Evolutionary conservation across 2,113 vertebrate genomes (phyloP).

Genomic region (Hemibagrus wyckioides): DNA sequence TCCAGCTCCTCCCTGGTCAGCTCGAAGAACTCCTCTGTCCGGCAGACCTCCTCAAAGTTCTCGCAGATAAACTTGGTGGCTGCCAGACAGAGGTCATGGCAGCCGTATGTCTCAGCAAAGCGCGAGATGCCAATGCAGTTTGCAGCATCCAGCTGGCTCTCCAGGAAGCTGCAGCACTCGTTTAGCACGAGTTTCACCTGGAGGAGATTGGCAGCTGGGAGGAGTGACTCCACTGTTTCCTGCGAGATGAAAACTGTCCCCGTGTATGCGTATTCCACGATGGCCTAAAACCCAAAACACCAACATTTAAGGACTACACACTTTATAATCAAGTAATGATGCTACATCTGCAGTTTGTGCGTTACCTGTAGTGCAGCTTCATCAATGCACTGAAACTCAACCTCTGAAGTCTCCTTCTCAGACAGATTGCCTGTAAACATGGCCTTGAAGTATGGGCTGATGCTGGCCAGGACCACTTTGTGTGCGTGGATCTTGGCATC

Average conservation of each 20-base stretch:
- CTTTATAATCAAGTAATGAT: neutral
- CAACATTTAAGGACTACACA: neutral
- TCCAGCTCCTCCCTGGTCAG: conserved; percentile 89
- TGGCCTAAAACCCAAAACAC: conserved; percentile 75
- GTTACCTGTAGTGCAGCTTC: conserved; percentile 88
- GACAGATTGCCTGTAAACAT: conserved; percentile 98
- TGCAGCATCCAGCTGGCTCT: conserved; percentile 93
- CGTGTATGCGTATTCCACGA: conserved; percentile 96
- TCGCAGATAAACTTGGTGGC: conserved; percentile 94
- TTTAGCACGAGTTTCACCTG: conserved; percentile 96
- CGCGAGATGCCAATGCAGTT: conserved; percentile 98
- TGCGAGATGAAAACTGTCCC: conserved; percentile 96
- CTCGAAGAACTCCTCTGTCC: conserved; percentile 95
- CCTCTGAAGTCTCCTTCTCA: conserved; percentile 93
- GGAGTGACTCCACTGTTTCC: conserved; percentile 94
- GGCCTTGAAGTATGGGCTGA: conserved; percentile 99
- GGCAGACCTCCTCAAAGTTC: conserved; percentile 96
- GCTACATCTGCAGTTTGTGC: too few species aligned
- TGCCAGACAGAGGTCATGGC: conserved; percentile 91
- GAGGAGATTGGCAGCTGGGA: conserved; percentile 96
- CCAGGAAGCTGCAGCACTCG: conserved; percentile 95
- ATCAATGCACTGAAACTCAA: conserved; percentile 94
- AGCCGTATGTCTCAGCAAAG: conserved; percentile 96
- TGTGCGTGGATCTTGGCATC: conserved; percentile 97
- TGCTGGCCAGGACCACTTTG: conserved; percentile 95